Evolutionary conservation across 2,113 vertebrate genomes (phyloP).

Genomic region (Heliornis fulica): DNA sequence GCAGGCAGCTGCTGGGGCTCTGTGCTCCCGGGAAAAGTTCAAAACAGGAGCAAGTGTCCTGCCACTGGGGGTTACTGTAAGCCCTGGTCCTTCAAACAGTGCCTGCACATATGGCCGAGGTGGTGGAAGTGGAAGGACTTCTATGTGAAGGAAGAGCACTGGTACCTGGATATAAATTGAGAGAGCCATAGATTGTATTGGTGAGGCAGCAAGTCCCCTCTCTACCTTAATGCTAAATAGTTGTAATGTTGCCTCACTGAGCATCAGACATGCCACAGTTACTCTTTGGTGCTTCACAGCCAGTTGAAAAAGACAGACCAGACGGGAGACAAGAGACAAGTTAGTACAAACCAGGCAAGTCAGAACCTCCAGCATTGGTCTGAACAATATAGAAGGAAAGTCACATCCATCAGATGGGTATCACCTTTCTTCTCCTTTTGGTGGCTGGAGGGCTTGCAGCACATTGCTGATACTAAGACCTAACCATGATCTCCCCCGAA

Average conservation of each 20-base stretch:
- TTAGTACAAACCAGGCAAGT: fast-evolving
- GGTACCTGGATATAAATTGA: not conserved
- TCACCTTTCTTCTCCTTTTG: too few species aligned
- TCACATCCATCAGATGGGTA: not conserved
- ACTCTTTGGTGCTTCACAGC: not conserved
- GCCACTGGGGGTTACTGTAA: too few species aligned
- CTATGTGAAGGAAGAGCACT: not conserved
- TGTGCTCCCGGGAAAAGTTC: too few species aligned
- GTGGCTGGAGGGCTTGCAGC: too few species aligned
- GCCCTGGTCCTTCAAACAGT: too few species aligned
- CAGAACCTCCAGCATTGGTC: not conserved
- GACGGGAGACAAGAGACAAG: not conserved
- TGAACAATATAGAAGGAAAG: not conserved
- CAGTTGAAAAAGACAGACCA: not conserved
- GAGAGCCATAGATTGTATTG: fast-evolving
- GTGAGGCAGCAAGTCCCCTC: not conserved
- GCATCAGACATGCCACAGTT: not conserved
- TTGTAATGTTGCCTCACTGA: fast-evolving
- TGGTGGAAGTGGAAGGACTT: too few species aligned
- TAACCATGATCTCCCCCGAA: too few species aligned
- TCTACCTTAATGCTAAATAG: not conserved
- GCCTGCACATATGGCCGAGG: too few species aligned
- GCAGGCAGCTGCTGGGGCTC: too few species aligned
- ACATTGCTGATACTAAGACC: not conserved
- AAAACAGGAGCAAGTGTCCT: not conserved